These are phyloP conservation scores for Damaliscus lunatus DNA, from an alignment of 2,113 vertebrate species.

Conservation along the genomic window DNA sequence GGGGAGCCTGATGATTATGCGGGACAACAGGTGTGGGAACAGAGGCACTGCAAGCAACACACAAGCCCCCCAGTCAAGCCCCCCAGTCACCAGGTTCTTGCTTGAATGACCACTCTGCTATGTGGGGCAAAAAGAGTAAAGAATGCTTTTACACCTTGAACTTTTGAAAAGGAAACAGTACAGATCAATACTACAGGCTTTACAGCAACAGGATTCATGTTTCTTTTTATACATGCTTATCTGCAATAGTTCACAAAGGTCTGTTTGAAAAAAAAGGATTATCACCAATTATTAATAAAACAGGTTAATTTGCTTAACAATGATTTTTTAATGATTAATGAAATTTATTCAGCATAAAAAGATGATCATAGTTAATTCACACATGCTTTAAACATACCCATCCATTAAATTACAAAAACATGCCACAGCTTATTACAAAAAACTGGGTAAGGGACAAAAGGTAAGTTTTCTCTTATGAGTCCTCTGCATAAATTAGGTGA, in stretches of 20 bases:
- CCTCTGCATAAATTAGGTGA: conserved; percentile 58
- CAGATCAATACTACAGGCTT: background rate
- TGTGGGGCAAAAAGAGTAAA: background rate
- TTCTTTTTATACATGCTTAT: conserved; percentile 12
- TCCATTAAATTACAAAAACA: conserved; percentile 32
- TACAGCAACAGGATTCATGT: background rate
- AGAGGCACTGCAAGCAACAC: background rate
- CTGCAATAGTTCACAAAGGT: conserved; percentile 7
- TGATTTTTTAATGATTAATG: conserved; percentile 47
- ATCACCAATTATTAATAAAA: conserved; percentile 41
- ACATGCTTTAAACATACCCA: conserved; percentile 29
- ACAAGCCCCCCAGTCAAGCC: background rate
- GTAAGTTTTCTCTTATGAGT: conserved; percentile 49
- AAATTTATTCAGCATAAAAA: conserved; percentile 63
- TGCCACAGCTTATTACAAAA: conserved; percentile 41
- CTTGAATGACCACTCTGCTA: background rate
- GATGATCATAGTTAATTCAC: conserved; percentile 53
- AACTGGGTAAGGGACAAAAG: conserved; percentile 54
- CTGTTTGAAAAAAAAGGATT: conserved; percentile 17
- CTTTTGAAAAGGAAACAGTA: background rate
- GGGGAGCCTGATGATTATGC: background rate
- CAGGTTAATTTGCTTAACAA: conserved; percentile 20
- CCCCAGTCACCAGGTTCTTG: background rate
- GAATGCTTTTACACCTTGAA: background rate
- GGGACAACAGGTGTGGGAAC: background rate